phyloP scores from a whole-genome alignment of 2,888 invertebrate species.

The Eupithecia abbreviata region DNA sequence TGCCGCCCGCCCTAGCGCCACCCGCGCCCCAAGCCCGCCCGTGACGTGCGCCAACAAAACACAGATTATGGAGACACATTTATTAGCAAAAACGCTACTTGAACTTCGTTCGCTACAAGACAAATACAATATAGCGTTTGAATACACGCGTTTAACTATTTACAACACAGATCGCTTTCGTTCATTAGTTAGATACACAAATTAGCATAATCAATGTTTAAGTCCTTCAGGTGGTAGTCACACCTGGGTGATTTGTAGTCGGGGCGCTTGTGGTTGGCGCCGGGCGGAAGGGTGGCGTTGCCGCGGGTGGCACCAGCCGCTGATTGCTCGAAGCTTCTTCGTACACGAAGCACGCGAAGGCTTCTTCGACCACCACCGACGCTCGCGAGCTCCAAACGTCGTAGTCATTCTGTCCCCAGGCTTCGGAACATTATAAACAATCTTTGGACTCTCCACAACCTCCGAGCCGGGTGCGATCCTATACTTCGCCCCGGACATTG shows the following conservation, averaged over 20 bases:
- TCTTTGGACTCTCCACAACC: slow-evolving; percentile 74
- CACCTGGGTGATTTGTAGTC: slow-evolving; percentile 81
- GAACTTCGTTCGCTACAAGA: slow-evolving; percentile 69
- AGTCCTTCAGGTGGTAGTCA: slow-evolving; percentile 56
- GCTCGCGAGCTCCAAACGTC: slow-evolving; percentile 72
- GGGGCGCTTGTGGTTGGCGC: slow-evolving; percentile 65
- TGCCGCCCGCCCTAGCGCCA: slow-evolving; percentile 67
- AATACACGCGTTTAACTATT: slow-evolving; percentile 26
- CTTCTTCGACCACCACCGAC: slow-evolving; percentile 64
- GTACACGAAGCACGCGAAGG: slow-evolving; percentile 65
- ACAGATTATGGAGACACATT: slow-evolving; percentile 77
- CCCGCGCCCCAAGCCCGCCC: slow-evolving; percentile 60
- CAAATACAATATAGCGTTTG: slow-evolving; percentile 51
- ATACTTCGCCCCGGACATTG: slow-evolving; percentile 70
- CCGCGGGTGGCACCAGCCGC: slow-evolving; percentile 65
- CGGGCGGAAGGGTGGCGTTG: slow-evolving; percentile 62
- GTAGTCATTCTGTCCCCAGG: slow-evolving; percentile 77
- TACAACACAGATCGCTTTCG: slow-evolving; percentile 31
- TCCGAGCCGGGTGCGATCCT: slow-evolving; percentile 70
- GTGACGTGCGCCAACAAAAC: slow-evolving; percentile 74
- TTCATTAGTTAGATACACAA: slow-evolving; percentile 33
- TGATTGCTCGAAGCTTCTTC: slow-evolving; percentile 60
- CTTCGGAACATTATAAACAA: slow-evolving; percentile 73
- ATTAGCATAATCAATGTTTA: slow-evolving; percentile 41
- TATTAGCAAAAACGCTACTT: slow-evolving; percentile 78